Evolutionary conservation across 2,113 vertebrate genomes (phyloP).

Genomic region (Urocitellus parryii): DNA sequence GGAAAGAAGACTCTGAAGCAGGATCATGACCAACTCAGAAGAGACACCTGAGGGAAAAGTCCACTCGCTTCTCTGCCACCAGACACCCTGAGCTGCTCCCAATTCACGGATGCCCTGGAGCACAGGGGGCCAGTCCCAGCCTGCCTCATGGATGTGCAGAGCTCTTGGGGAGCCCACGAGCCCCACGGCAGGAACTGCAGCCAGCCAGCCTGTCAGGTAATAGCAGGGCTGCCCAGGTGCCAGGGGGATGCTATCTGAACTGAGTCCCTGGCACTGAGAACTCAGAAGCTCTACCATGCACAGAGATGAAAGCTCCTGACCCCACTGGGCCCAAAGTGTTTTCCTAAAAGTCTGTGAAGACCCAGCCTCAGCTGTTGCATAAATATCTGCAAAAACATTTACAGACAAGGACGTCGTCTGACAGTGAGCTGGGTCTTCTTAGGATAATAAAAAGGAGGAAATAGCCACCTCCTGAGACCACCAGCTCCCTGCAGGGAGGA

Average conservation of each 20-base stretch:
- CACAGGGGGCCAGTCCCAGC: not conserved
- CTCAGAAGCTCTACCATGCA: no score
- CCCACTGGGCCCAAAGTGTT: not conserved
- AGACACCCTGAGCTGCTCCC: not conserved
- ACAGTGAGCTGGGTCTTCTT: not conserved
- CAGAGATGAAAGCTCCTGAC: no score
- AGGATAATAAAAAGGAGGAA: not conserved
- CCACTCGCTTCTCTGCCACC: not conserved
- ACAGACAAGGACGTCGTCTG: not conserved
- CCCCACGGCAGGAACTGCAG: rapidly evolving
- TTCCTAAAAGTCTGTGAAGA: not conserved
- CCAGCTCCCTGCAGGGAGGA: not conserved
- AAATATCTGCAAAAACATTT: not conserved
- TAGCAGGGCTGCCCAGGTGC: not conserved
- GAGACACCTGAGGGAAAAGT: not conserved
- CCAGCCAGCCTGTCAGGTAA: not conserved
- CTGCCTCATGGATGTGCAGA: not conserved
- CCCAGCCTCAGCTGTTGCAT: not conserved
- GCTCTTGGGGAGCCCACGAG: not conserved
- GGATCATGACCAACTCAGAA: not conserved
- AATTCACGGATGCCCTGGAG: not conserved
- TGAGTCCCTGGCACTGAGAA: not conserved
- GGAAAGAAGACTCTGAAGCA: not conserved
- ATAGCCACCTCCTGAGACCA: not conserved
- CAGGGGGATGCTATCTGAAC: rapidly evolving